Evolutionary conservation across 2,113 vertebrate species (phyloP), one percentile per base, ranked within the genome.

Genomic region (Monarcha castaneiventris): DNA sequence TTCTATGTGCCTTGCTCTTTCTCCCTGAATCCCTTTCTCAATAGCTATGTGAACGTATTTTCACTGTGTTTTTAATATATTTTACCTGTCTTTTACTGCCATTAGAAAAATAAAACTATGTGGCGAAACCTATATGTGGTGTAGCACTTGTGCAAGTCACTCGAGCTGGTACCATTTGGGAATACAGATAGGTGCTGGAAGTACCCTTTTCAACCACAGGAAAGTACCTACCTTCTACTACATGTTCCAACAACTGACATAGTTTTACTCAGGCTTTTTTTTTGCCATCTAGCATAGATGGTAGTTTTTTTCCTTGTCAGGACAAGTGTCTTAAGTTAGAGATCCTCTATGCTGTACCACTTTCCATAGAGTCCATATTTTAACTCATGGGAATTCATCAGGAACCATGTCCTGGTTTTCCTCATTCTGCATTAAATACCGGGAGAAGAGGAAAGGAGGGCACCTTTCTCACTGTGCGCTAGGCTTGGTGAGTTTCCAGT

Each of bases 161-260:
- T 48, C 0, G 0, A 51, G 32, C 64, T 52, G 17, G 25, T 48
- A 11, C 44, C 3, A 0, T 55, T 86, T 52, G 17, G 26, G 56
- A 84, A 66, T 83, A 59, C 25, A 46, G 44, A 11, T 1, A 67
- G 25, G 33, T 66, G 46, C 25, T 83, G 59, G 39, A 74, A 93
- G 33, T 67, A 41, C 51, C 23, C 2, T 0, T 69, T 79, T 32
- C 54, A 4, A 29, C 15, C 32, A 22, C 11, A 67, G 63, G 59
- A 90, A 94, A 90, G 75, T 25, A 85, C 32, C 68, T 71, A 67
- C 44, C 8, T 48, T 59, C 46, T 63, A 22, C 63, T 35, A 22
- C 10, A 2, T 29, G 23, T 66, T 87, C 43, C 58, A 85, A 37
- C 61, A 89, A 23, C n/a, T 4, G 4, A 15, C 9, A 49, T 41